Conservation (phyloP, 2,113 vertebrate species). For the Phrynosoma platyrhinos region DNA sequence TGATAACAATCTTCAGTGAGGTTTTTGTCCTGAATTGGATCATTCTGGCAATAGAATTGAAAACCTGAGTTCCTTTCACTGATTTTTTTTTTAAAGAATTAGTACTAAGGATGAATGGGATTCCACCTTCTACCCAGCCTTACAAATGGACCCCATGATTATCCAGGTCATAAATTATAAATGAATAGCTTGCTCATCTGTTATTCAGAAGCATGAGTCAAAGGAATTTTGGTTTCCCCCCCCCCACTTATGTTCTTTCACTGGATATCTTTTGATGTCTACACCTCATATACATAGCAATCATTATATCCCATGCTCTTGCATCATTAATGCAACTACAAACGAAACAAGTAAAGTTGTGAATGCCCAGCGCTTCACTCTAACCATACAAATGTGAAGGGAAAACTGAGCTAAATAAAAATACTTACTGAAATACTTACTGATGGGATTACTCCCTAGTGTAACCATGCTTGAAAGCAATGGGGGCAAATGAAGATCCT, state of each 20-base stretch:
- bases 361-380: constrained; percentile 45
- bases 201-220: constrained; percentile 59
- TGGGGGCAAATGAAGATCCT: constrained; percentile 27
- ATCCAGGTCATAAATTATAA: constrained; percentile 69
- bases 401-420: constrained; percentile 63
- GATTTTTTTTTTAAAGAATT: neutral
- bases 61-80: neutral
- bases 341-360: constrained; percentile 38
- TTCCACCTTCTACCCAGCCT: neutral
- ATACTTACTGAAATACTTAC: constrained; percentile 38
- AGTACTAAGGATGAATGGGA: neutral
- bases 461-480: constrained; percentile 32
- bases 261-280: constrained; percentile 70
- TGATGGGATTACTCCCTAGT: constrained; percentile 50
- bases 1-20: constrained; percentile 17
- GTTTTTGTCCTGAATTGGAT: constrained; percentile 18
- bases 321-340: constrained; percentile 66
- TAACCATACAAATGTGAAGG: constrained; percentile 29
- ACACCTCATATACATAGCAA: constrained; percentile 34
- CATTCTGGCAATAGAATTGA: constrained; percentile 27
- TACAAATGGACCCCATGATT: constrained; percentile 37
- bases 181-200: constrained; percentile 58
- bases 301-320: constrained; percentile 41
- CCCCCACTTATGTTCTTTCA: constrained; percentile 50
- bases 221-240: constrained; percentile 2